A percentile compares a stretch with the other conserved stretches of the same genome.
These are phyloP conservation scores for Ariolimax columbianus DNA, from an alignment of 2,888 invertebrate genomes.

Conservation along the genomic window DNA sequence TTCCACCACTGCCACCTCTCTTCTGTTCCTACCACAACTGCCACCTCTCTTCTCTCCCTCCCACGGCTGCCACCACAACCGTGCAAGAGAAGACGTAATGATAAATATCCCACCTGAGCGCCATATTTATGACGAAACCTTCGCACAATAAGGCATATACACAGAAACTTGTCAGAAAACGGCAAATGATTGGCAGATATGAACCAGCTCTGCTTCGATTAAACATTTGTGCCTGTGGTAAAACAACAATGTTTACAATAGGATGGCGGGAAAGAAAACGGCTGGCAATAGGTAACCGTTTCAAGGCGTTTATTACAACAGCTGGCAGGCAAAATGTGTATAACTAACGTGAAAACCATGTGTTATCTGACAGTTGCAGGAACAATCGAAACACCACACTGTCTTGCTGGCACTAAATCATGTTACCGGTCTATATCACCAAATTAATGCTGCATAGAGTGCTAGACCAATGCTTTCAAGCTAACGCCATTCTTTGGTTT, in stretches of 20 bases:
- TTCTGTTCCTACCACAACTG: too few species aligned
- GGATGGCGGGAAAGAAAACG: neutral
- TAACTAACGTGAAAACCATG: neutral
- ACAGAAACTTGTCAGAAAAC: neutral
- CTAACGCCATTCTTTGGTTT: too few species aligned
- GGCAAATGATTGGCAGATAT: neutral
- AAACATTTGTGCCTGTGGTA: neutral
- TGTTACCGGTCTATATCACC: too few species aligned
- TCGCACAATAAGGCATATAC: neutral
- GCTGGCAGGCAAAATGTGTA: neutral
- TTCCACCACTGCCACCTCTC: too few species aligned
- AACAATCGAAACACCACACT: too few species aligned
- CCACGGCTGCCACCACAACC: too few species aligned
- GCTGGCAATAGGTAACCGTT: neutral
- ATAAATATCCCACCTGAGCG: too few species aligned
- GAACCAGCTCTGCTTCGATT: neutral
- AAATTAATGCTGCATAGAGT: too few species aligned
- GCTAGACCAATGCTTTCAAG: too few species aligned
- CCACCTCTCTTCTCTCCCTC: too few species aligned
- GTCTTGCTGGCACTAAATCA: too few species aligned
- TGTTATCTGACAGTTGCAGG: neutral
- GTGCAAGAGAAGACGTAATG: too few species aligned
- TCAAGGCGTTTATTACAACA: neutral
- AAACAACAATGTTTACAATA: neutral
- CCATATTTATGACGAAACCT: neutral